These are phyloP conservation scores for Gambusia yucatana DNA, from an alignment of 2,797 vertebrate genomes.

Conservation along the genomic window DNA sequence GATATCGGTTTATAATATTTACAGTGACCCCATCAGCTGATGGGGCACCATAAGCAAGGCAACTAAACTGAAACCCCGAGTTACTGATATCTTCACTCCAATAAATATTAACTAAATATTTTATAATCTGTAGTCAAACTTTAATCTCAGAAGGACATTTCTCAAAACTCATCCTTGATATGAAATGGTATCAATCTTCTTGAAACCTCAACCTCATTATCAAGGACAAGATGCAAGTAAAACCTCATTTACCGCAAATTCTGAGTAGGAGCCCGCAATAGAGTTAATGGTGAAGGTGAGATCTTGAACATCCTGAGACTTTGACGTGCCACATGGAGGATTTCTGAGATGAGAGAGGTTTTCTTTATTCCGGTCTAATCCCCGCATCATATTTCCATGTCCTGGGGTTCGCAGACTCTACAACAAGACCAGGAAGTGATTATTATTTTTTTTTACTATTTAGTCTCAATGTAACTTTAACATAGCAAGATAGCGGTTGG, in stretches of 20 bases:
- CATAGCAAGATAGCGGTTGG: no score
- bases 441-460: neutral
- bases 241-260: constrained; percentile 92
- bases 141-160: neutral
- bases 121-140: neutral
- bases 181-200: neutral
- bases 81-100: neutral
- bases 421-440: constrained; percentile 29
- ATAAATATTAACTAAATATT: neutral
- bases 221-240: constrained; percentile 24
- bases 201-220: neutral
- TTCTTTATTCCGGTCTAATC: constrained; percentile 89
- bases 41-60: neutral
- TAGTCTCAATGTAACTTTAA: neutral
- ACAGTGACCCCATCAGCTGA: neutral
- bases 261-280: constrained; percentile 92
- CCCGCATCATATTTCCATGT: constrained; percentile 72
- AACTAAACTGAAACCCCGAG: neutral
- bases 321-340: constrained; percentile 83
- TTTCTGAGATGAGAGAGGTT: constrained; percentile 85
- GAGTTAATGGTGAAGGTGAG: constrained; percentile 83
- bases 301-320: constrained; percentile 82
- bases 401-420: constrained; percentile 76
- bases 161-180: neutral
- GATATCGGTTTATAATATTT: neutral